Conservation (phyloP, 1,140 invertebrate genomes). For the Trachelipus rathkii region DNA sequence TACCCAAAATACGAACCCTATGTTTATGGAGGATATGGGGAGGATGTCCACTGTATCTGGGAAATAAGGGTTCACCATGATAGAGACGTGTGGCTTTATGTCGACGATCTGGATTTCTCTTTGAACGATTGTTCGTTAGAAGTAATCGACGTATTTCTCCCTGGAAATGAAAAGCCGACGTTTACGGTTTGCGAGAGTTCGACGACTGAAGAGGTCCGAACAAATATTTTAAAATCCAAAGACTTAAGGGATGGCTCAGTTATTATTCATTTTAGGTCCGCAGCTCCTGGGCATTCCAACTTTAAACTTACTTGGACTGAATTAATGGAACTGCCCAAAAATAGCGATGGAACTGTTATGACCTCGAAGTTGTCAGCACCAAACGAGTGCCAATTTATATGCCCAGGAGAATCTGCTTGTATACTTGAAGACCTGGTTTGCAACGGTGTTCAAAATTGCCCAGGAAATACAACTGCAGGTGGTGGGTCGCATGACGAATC, state of each 20-base stretch:
- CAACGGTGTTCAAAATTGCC: conserved; percentile 81
- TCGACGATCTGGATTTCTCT: conserved; percentile 78
- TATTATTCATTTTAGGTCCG: conserved; percentile 57
- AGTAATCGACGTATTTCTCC: conserved; percentile 38
- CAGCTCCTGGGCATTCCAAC: conserved; percentile 64
- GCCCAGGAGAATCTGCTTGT: conserved; percentile 73
- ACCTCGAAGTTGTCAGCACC: conserved; percentile 61
- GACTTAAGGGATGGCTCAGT: conserved; percentile 58
- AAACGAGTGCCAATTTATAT: conserved; percentile 67
- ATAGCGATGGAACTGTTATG: conserved; percentile 71
- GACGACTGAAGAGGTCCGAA: conserved; percentile 42
- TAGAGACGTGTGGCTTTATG: conserved; percentile 75
- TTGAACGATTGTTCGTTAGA: conserved; percentile 42
- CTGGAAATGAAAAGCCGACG: conserved; percentile 28
- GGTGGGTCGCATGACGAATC: conserved; percentile 47
- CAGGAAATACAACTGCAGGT: conserved; percentile 55
- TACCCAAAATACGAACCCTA: conserved; percentile 62
- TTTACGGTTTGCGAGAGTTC: conserved; percentile 43
- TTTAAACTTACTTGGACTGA: conserved; percentile 87
- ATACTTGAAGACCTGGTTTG: conserved; percentile 75
- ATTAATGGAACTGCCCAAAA: conserved; percentile 75
- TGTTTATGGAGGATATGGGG: conserved; percentile 70
- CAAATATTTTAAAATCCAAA: conserved; percentile 65
- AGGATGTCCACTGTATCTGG: conserved; percentile 79
- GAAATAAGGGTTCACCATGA: conserved; percentile 71